phyloP scores from a whole-genome alignment of 2,113 vertebrate genomes.

The Platichthys stellatus region DNA sequence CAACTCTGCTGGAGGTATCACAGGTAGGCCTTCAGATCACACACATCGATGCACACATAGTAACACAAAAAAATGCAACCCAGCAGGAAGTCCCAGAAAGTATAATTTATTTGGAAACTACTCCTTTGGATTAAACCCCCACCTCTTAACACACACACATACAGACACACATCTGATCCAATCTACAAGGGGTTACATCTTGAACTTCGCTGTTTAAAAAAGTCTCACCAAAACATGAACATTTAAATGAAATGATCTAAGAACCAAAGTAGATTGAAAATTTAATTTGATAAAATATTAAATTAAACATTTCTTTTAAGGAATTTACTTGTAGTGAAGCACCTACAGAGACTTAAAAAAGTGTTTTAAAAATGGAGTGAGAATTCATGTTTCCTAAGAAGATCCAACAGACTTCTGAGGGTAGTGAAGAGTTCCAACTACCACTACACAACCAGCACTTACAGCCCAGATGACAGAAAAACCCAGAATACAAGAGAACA shows the following conservation, averaged over 20 bases:
- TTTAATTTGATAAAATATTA: conserved; percentile 3
- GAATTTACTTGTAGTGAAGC: not conserved
- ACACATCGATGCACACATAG: not conserved
- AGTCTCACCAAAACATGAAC: not conserved
- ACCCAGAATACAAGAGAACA: not conserved
- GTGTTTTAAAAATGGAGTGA: not conserved
- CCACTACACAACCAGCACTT: not conserved
- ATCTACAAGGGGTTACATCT: too few species aligned
- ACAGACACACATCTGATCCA: too few species aligned
- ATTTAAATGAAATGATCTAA: conserved; percentile 15
- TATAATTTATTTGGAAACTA: conserved; percentile 34
- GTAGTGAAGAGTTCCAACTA: not conserved
- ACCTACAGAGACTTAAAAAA: not conserved
- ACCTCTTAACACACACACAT: too few species aligned
- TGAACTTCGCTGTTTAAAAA: too few species aligned
- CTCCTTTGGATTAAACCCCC: not conserved
- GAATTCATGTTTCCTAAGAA: not conserved
- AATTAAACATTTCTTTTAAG: too few species aligned
- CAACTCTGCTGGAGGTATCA: conserved; percentile 63
- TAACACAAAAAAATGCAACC: not conserved
- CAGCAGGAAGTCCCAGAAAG: conserved; percentile 30
- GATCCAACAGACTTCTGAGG: not conserved
- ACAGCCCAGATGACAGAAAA: not conserved
- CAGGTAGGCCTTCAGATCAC: conserved; percentile 37
- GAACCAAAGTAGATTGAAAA: conserved; percentile 29